Conservation (phyloP, 2,113 vertebrate genomes). For the Illadopsis cleaveri region DNA sequence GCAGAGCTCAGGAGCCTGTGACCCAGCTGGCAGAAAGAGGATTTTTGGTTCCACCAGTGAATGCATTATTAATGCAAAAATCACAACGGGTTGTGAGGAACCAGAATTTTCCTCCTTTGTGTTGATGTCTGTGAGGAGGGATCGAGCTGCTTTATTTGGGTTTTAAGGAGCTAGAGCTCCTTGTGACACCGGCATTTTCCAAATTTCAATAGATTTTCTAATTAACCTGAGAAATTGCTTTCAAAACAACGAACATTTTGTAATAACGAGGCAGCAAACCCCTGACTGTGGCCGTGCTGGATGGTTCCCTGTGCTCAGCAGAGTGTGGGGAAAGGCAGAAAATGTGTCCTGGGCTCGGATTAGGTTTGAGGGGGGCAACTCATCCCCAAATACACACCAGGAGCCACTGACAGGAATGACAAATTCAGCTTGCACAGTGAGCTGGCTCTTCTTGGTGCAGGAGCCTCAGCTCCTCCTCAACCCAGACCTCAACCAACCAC, state of each 20-base stretch:
- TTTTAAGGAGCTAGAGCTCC: background rate
- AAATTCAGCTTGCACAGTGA: background rate
- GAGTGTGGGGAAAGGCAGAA: background rate
- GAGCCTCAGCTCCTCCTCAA: background rate
- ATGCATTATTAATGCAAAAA: background rate
- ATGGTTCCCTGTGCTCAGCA: background rate
- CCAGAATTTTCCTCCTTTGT: background rate
- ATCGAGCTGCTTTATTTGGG: background rate
- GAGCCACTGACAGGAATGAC: background rate
- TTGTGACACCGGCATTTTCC: background rate
- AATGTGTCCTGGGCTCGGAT: background rate
- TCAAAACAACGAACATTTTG: background rate
- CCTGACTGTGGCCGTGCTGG: background rate
- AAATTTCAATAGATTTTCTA: background rate
- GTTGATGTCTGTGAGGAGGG: background rate
- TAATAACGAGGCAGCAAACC: background rate
- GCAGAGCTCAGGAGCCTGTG: background rate
- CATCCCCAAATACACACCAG: background rate
- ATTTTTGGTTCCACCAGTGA: background rate
- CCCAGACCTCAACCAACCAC: background rate
- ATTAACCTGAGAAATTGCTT: background rate
- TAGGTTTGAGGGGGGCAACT: background rate
- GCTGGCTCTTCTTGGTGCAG: background rate
- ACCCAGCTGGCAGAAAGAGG: background rate
- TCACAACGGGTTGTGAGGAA: background rate